Conservation (phyloP, 2,797 vertebrate genomes). For the Rhinophrynus dorsalis region DNA sequence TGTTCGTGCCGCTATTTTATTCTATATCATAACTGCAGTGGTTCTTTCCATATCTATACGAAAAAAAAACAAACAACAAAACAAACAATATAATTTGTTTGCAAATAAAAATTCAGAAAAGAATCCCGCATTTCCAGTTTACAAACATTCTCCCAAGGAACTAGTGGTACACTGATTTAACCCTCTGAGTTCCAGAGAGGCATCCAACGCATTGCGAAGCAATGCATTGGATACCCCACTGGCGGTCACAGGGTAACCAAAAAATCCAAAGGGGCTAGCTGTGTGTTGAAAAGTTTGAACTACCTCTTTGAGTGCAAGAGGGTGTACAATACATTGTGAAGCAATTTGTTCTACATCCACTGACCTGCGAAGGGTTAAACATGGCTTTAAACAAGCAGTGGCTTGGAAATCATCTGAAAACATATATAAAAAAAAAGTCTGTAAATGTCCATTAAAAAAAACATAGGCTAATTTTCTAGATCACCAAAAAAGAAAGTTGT, state of each 20-base stretch:
- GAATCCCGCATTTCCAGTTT: conserved; percentile 29
- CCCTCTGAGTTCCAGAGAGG: too few relatives aligned
- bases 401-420: background rate
- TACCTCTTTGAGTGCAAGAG: too few relatives aligned
- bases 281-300: too few relatives aligned
- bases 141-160: background rate
- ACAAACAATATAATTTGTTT: conserved; percentile 11
- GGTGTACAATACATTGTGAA: too few relatives aligned
- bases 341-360: background rate
- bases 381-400: conserved; percentile 15
- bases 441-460: background rate
- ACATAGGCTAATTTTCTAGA: background rate
- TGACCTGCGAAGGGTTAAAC: background rate
- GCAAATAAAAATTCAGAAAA: conserved; percentile 7
- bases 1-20: background rate
- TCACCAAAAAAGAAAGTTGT: background rate
- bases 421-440: background rate
- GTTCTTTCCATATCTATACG: conserved; percentile 33
- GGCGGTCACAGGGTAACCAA: too few relatives aligned
- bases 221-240: too few relatives aligned
- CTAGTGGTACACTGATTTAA: conserved; percentile 22
- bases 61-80: too few relatives aligned
- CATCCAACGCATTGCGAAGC: too few relatives aligned
- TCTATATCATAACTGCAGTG: conserved; percentile 9
- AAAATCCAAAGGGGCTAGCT: too few relatives aligned